Evolutionary conservation across 2,888 invertebrate species (phyloP).

Genomic region (Cerceris rybyensis): DNA sequence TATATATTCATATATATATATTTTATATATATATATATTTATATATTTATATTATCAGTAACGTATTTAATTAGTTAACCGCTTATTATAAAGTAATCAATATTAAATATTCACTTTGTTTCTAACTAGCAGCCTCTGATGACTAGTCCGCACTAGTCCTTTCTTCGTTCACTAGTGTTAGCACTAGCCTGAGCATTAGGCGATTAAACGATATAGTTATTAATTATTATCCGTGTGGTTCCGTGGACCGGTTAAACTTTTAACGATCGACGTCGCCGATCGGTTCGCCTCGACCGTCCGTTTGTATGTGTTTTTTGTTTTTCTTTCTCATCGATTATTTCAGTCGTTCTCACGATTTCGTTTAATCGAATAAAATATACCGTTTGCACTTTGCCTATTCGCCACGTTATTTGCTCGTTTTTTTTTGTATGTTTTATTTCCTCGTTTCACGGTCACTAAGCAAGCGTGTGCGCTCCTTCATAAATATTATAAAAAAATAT

Average conservation of each 20-base stretch:
- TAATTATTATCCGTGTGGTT: slow-evolving; percentile 42
- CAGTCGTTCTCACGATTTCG: neutral
- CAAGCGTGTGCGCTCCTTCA: slow-evolving; percentile 7
- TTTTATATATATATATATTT: slow-evolving; percentile 16
- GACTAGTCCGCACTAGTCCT: slow-evolving; percentile 78
- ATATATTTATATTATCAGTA: slow-evolving; percentile 32
- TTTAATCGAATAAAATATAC: neutral
- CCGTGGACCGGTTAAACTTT: slow-evolving; percentile 33
- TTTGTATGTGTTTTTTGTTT: neutral
- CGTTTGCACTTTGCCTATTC: neutral
- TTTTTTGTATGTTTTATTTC: neutral
- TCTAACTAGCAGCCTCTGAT: slow-evolving; percentile 79
- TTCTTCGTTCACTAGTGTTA: slow-evolving; percentile 67
- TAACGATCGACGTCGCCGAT: slow-evolving; percentile 18
- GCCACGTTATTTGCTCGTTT: neutral
- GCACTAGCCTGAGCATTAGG: slow-evolving; percentile 79
- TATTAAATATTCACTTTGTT: slow-evolving; percentile 71
- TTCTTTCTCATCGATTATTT: neutral
- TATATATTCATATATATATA: slow-evolving; percentile 21
- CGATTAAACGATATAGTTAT: slow-evolving; percentile 50
- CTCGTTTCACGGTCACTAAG: neutral
- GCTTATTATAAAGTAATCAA: slow-evolving; percentile 65
- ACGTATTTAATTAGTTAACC: slow-evolving; percentile 59
- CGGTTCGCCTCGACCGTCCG: slow-evolving; percentile 30
- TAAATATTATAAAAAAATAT: slow-evolving; percentile 56